Base-by-base conservation (phyloP, 2,888 invertebrate species). In the Caenorhabditis sp. region DNA sequence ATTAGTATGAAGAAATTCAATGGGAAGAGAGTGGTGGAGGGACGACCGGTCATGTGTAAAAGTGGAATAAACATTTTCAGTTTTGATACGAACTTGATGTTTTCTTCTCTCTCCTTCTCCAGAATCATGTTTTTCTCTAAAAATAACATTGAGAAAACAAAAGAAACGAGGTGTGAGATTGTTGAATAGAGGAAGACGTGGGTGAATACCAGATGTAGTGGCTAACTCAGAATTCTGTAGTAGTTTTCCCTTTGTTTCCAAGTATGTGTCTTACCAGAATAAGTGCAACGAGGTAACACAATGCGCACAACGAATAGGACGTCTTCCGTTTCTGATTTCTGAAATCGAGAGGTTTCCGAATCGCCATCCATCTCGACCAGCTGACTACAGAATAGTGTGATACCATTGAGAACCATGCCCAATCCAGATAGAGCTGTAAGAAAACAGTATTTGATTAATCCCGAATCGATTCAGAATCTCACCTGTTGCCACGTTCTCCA, bases 341-440 rank as follows among this genome's bases (percentile, higher is more conserved):
- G 73, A 91, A 91, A 8, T 80, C 76, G 56, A 85, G 70, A 47
- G 91, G 89, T 35, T 77, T 80, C 76, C 86, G 76, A 44, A 91
- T 91, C 0, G 91, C 91, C 24, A 88, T 86, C 84, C 91, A 91
- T 73, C 91, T 74, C 0, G 88, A 88, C 91, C 91, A 91, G 6
- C 88, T 86, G 26, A 91, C 88, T 24, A 90, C 82, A 59, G 87
- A 85, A 54, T 90, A 91, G 80, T 91, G 90, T 31, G 87, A 89
- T n/a, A 90, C 90, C 90, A 90, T 90, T 47, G 90, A 83, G 81
- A 90, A 90, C 90, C 90, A 90, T 19, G 86, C 89, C 90, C 90
- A 90, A 76, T 90, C 90, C n/a, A 90, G 80, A 66, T 90, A 90
- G 54, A 90, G 51, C 86, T 90, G 84, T 12, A 80, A 83, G 28